Evolutionary conservation across 2,888 invertebrate species (phyloP).

Genomic region (Suillia variegata): DNA sequence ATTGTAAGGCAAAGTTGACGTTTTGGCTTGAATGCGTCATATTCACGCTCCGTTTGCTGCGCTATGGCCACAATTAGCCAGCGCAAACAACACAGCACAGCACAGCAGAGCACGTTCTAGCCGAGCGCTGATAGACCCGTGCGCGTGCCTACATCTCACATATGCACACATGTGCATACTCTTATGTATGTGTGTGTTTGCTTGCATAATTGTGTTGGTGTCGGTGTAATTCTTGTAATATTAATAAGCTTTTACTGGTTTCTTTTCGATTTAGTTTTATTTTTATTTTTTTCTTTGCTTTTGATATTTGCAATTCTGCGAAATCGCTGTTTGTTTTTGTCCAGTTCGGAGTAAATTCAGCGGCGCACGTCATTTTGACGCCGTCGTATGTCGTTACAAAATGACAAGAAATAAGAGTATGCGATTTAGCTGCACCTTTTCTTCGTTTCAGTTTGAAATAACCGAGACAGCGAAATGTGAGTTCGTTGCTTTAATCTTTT

Average conservation of each 20-base stretch:
- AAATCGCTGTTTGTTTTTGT: conserved; percentile 1
- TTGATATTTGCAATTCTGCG: conserved; percentile 1
- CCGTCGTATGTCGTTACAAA: conserved; percentile 6
- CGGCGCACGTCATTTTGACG: conserved; percentile 18
- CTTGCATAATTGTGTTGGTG: not conserved
- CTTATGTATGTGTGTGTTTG: not conserved
- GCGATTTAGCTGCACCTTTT: conserved; percentile 13
- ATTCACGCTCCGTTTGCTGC: conserved; percentile 12
- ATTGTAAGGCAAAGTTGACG: not conserved
- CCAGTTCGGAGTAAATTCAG: conserved; percentile 16
- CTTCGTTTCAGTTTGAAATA: too few relatives aligned
- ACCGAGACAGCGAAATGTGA: too few relatives aligned
- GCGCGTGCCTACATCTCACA: not conserved
- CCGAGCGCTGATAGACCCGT: not conserved
- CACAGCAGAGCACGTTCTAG: not conserved
- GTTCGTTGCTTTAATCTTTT: conserved; percentile 43
- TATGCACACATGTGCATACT: not conserved
- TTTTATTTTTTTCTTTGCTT: conserved; percentile 2
- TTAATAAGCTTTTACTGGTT: not conserved
- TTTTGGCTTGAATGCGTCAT: conserved; percentile 11
- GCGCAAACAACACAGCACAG: too few relatives aligned
- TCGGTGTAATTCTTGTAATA: not conserved
- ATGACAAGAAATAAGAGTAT: not conserved
- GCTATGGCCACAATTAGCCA: not conserved
- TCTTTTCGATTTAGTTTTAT: conserved; percentile 1